Conservation (phyloP, 2,113 vertebrate genomes). For the Platysternon megacephalum region DNA sequence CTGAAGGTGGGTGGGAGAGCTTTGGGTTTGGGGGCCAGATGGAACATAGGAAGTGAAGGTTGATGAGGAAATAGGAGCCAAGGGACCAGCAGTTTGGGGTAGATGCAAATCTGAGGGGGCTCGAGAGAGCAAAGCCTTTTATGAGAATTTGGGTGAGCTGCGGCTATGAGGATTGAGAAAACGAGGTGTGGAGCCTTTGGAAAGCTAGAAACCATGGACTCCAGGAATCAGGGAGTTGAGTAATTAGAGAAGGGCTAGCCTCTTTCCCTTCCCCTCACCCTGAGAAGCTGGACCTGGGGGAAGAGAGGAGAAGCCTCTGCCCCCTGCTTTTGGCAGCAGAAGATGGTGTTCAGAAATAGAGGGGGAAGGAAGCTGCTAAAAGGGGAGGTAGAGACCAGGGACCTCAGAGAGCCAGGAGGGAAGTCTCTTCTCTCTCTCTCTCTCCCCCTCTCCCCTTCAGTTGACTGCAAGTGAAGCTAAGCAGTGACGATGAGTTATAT, state of each 20-base stretch:
- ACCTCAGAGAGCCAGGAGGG: neutral
- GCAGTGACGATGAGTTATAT: neutral
- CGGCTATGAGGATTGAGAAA: neutral
- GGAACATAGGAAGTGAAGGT: neutral
- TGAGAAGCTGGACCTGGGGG: neutral
- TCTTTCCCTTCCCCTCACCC: neutral
- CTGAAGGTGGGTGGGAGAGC: neutral
- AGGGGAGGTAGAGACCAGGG: neutral
- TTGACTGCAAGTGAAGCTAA: neutral
- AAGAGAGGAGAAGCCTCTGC: fast-evolving
- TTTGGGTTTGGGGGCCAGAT: neutral
- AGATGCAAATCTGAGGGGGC: neutral
- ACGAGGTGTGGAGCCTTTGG: neutral
- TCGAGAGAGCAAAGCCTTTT: neutral
- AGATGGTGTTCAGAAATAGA: neutral
- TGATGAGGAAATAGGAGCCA: neutral
- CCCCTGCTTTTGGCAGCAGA: neutral
- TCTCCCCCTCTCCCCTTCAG: neutral
- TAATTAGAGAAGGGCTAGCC: neutral
- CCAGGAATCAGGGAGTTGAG: neutral
- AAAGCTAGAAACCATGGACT: neutral
- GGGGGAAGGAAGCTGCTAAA: neutral
- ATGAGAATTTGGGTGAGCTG: neutral
- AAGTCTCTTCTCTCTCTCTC: neutral
- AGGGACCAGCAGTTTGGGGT: neutral